Evolutionary conservation across 2,113 vertebrate genomes (phyloP).

Genomic region (Chionodraco myersi): DNA sequence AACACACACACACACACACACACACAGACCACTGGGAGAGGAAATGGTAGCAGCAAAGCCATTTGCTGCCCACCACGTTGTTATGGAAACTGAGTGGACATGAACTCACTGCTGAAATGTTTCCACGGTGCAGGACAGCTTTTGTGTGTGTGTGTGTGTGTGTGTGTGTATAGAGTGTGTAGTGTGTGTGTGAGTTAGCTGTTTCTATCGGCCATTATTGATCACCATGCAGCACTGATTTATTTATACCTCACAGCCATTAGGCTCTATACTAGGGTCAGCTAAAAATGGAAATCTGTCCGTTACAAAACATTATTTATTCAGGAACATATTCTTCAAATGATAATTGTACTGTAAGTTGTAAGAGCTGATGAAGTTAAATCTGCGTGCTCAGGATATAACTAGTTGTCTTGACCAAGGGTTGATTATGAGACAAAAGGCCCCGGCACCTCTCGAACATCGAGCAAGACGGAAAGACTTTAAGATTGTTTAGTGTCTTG

Average conservation of each 20-base stretch:
- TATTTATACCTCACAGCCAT: slow-evolving; percentile 31
- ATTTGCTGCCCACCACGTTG: slow-evolving; percentile 69
- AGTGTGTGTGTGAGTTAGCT: slow-evolving; percentile 17
- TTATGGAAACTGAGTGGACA: slow-evolving; percentile 80
- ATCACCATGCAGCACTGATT: slow-evolving; percentile 47
- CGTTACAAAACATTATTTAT: neutral
- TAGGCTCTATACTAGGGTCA: neutral
- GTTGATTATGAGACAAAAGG: too few relatives aligned
- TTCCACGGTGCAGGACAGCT: slow-evolving; percentile 45
- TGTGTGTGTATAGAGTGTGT: slow-evolving; percentile 1
- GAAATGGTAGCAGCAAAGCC: slow-evolving; percentile 54
- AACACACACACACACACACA: slow-evolving; percentile 4
- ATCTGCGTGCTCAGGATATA: neutral
- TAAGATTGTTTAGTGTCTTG: too few relatives aligned
- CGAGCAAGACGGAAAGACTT: too few relatives aligned
- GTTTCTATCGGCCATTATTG: slow-evolving; percentile 23
- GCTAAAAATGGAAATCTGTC: neutral
- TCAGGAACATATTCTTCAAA: neutral
- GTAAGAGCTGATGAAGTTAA: neutral
- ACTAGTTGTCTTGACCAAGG: neutral
- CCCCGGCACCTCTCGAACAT: too few relatives aligned
- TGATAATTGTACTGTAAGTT: neutral
- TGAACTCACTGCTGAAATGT: slow-evolving; percentile 41
- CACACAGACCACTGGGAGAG: slow-evolving; percentile 45
- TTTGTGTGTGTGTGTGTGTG: slow-evolving; percentile 23